A percentile compares a stretch with the other conserved stretches of the same genome.
Conservation (phyloP, 1,140 invertebrate genomes). For the Zophobas atratus region DNA sequence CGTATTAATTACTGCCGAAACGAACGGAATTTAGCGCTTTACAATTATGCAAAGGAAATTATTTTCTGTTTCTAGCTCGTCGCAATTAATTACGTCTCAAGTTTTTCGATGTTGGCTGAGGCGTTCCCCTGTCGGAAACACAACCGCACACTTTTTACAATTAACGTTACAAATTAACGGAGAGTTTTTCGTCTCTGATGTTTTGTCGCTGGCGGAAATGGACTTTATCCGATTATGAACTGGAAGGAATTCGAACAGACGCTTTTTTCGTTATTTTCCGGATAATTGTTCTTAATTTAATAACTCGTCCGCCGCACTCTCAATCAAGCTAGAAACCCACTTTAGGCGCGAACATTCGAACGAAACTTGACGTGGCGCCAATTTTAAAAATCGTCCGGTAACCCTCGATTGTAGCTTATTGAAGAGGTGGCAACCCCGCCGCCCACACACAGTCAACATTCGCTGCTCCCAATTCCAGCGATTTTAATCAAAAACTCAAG, state of each 20-base stretch:
- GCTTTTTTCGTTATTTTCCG: too few relatives aligned
- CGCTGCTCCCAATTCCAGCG: neutral
- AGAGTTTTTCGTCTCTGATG: neutral
- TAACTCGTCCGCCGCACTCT: too few relatives aligned
- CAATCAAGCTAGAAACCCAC: too few relatives aligned
- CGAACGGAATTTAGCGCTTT: conserved; percentile 38
- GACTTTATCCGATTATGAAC: too few relatives aligned
- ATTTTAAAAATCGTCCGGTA: too few relatives aligned
- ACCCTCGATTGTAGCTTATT: too few relatives aligned
- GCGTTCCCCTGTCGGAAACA: neutral
- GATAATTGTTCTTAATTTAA: too few relatives aligned
- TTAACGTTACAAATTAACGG: neutral
- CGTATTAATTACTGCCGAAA: conserved; percentile 32
- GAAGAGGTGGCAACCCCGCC: too few relatives aligned
- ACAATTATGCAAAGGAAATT: conserved; percentile 28
- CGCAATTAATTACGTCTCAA: conserved; percentile 20
- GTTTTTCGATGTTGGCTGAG: conserved; percentile 8
- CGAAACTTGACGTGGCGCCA: too few relatives aligned
- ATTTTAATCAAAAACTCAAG: conserved; percentile 15
- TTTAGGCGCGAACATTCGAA: too few relatives aligned
- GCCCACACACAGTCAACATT: neutral
- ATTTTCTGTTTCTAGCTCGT: conserved; percentile 30
- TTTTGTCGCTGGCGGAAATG: too few relatives aligned
- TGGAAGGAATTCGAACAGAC: neutral
- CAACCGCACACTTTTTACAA: conserved; percentile 5